A percentile compares a stretch with the other conserved stretches of the same genome.
These are phyloP conservation scores for Scaptomyza flava DNA, from an alignment of 2,888 invertebrate species.

Conservation along the genomic window DNA sequence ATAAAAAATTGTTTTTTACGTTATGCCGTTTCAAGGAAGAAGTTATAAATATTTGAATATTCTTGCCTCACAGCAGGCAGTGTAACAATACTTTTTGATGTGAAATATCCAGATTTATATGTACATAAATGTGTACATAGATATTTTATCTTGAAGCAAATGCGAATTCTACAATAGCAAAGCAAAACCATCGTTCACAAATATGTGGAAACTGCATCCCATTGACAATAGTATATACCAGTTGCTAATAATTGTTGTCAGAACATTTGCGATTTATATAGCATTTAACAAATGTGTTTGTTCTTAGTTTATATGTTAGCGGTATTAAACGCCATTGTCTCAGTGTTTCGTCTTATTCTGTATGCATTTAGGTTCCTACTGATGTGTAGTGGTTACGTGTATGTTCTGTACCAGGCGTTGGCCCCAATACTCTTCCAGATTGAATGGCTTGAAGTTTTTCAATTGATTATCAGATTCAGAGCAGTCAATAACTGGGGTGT, in stretches of 20 bases:
- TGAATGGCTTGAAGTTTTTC: conserved; percentile 92
- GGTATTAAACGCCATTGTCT: conserved; percentile 54
- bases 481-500: conserved; percentile 83
- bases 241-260: conserved; percentile 32
- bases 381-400: conserved; percentile 79
- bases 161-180: conserved; percentile 15
- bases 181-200: conserved; percentile 18
- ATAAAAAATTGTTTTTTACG: conserved; percentile 13
- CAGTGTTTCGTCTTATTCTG: conserved; percentile 15
- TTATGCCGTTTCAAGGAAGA: conserved; percentile 22
- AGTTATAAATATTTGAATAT: conserved; percentile 5
- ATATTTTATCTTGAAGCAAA: conserved; percentile 4
- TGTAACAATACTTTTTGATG: conserved; percentile 41
- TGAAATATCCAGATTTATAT: conserved; percentile 6
- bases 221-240: conserved; percentile 17
- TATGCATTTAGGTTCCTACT: conserved; percentile 37
- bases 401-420: conserved; percentile 89
- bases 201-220: conserved; percentile 43
- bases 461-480: conserved; percentile 85
- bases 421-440: conserved; percentile 91
- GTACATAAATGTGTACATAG: conserved; percentile 3
- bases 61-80: conserved; percentile 69
- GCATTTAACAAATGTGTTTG: conserved; percentile 41
- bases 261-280: conserved; percentile 37
- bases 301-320: conserved; percentile 48